These are phyloP conservation scores for Nemotelus pantherinus DNA, from an alignment of 2,888 invertebrate genomes.

Conservation along the genomic window DNA sequence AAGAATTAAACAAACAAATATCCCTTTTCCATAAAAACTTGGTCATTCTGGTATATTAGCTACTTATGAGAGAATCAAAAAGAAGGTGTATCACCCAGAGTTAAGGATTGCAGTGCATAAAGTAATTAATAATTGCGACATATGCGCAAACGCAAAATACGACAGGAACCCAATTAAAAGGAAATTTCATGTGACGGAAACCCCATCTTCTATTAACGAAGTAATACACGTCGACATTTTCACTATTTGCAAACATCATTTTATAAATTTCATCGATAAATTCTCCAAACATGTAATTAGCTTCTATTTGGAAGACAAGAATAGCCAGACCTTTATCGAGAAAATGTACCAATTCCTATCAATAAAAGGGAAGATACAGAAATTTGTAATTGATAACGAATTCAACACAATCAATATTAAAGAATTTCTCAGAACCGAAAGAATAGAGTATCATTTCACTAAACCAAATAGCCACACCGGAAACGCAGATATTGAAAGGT, in stretches of 20 bases:
- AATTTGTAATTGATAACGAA: constrained; percentile 1
- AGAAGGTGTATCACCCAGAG: constrained; percentile 52
- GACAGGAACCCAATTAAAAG: constrained; percentile 42
- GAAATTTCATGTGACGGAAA: constrained; percentile 44
- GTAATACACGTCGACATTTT: constrained; percentile 35
- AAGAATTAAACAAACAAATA: no score
- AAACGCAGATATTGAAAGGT: no score
- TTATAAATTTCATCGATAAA: constrained; percentile 42
- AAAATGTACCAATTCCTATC: constrained; percentile 24
- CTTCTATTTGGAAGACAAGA: constrained; percentile 32
- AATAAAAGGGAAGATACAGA: constrained; percentile 25
- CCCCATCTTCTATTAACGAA: constrained; percentile 27
- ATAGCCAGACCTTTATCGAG: constrained; percentile 27
- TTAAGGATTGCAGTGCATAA: constrained; percentile 22
- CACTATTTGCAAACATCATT: constrained; percentile 30
- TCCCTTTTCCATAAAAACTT: constrained; percentile 49
- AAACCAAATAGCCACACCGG: background rate
- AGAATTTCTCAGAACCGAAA: background rate
- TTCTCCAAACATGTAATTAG: constrained; percentile 37
- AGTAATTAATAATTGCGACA: constrained; percentile 34
- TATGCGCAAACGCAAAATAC: constrained; percentile 28
- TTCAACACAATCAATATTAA: constrained; percentile 1
- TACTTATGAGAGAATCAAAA: constrained; percentile 51
- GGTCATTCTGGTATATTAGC: constrained; percentile 52
- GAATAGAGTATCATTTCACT: background rate